Conservation (phyloP, 2,797 vertebrate species). For the Epinephelus coioides region DNA sequence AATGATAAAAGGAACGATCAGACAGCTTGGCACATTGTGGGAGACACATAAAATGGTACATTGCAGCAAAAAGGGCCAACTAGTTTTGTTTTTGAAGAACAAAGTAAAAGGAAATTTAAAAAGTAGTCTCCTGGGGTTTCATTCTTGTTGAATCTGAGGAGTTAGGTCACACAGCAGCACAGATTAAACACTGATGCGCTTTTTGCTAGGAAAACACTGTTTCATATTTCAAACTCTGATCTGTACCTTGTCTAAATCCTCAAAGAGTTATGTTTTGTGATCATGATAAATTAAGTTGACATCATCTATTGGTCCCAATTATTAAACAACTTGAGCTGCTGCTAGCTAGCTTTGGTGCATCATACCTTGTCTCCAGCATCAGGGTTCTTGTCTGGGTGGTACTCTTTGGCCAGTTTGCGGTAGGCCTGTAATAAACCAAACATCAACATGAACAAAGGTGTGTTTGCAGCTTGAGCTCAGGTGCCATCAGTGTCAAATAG, state of each 20-base stretch:
- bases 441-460: conserved; percentile 20
- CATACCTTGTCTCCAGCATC: conserved; percentile 97
- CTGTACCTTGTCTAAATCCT: conserved; percentile 1
- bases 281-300: conserved; percentile 24
- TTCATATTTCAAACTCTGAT: conserved; percentile 34
- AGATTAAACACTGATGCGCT: conserved; percentile 9
- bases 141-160: not conserved
- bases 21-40: not conserved
- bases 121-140: not conserved
- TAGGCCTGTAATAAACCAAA: conserved; percentile 88
- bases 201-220: not conserved
- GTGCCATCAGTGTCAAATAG: not conserved
- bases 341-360: conserved; percentile 16
- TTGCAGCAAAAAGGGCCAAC: not conserved
- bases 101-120: conserved; percentile 12
- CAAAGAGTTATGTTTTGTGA: conserved; percentile 31
- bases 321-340: conserved; percentile 8
- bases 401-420: conserved; percentile 96
- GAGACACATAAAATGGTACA: conserved; percentile 9
- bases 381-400: conserved; percentile 98
- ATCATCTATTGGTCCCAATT: conserved; percentile 21
- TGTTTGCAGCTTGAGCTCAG: not conserved
- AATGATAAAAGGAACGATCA: not conserved
- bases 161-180: not conserved
- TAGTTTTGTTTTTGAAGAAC: conserved; percentile 9